Evolutionary conservation across 2,888 invertebrate species (phyloP).

Genomic region (Noctua janthe): DNA sequence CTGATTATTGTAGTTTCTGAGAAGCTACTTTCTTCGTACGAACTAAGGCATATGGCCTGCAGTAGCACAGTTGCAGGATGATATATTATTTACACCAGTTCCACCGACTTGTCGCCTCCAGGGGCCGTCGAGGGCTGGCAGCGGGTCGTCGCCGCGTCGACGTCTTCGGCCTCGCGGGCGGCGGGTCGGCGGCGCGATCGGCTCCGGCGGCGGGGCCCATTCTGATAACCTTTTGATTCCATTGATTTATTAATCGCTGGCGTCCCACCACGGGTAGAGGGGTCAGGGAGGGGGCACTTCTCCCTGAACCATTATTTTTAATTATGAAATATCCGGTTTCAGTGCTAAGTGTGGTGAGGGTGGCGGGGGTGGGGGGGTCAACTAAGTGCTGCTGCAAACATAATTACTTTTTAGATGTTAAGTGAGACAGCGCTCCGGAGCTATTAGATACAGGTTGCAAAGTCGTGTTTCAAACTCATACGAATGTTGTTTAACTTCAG

Average conservation of each 20-base stretch:
- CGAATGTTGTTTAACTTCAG: background rate
- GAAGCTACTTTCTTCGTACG: background rate
- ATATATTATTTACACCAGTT: slow-evolving; percentile 27
- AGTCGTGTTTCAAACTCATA: background rate
- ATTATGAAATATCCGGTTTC: slow-evolving; percentile 55
- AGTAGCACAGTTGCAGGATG: slow-evolving; percentile 12
- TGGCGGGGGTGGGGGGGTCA: too few relatives aligned
- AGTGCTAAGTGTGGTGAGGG: background rate
- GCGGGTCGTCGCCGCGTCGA: slow-evolving; percentile 21
- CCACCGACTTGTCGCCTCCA: background rate
- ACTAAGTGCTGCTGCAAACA: slow-evolving; percentile 15
- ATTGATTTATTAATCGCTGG: slow-evolving; percentile 61
- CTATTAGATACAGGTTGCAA: background rate
- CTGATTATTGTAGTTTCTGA: background rate
- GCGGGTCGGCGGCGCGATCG: background rate
- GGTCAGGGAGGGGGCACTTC: background rate
- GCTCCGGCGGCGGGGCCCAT: background rate
- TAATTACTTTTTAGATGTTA: background rate
- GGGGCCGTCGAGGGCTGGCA: background rate
- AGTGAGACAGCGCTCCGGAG: background rate
- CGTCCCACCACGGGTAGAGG: background rate
- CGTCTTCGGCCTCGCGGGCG: background rate
- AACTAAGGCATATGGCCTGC: slow-evolving; percentile 13
- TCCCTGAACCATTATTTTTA: slow-evolving; percentile 53
- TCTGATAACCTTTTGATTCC: slow-evolving; percentile 58